phyloP scores from a whole-genome alignment of 1,140 invertebrate species.

The Trichoplusia ni region DNA sequence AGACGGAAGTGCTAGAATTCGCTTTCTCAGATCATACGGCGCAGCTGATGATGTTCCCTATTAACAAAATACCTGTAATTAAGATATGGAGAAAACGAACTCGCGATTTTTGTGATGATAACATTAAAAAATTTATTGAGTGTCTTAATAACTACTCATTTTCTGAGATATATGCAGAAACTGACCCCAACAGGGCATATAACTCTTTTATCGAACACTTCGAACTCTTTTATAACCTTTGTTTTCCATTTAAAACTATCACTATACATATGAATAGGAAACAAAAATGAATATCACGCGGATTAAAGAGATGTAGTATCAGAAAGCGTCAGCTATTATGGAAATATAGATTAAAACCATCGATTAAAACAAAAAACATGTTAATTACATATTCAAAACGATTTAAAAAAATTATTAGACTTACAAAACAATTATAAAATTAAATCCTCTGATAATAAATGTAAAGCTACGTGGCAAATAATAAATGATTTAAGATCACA shows the following conservation, averaged over 20 bases:
- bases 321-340: neutral
- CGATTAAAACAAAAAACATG: neutral
- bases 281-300: neutral
- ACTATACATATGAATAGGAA: neutral
- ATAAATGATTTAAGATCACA: neutral
- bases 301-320: neutral
- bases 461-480: neutral
- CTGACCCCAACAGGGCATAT: constrained; percentile 21
- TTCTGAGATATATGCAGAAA: constrained; percentile 4
- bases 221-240: constrained; percentile 25
- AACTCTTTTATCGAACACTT: constrained; percentile 31
- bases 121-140: constrained; percentile 28
- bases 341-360: neutral
- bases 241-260: constrained; percentile 31
- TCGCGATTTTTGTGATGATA: constrained; percentile 8
- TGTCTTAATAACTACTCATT: constrained; percentile 23
- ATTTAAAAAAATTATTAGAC: neutral
- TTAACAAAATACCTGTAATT: constrained; percentile 7
- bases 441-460: neutral
- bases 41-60: constrained; percentile 28
- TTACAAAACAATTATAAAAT: neutral
- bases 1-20: constrained; percentile 31
- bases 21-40: constrained; percentile 40
- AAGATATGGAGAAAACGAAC: constrained; percentile 2
- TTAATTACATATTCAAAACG: neutral